phyloP scores from a whole-genome alignment of 2,113 vertebrate species.

The Harpagus bidentatus region DNA sequence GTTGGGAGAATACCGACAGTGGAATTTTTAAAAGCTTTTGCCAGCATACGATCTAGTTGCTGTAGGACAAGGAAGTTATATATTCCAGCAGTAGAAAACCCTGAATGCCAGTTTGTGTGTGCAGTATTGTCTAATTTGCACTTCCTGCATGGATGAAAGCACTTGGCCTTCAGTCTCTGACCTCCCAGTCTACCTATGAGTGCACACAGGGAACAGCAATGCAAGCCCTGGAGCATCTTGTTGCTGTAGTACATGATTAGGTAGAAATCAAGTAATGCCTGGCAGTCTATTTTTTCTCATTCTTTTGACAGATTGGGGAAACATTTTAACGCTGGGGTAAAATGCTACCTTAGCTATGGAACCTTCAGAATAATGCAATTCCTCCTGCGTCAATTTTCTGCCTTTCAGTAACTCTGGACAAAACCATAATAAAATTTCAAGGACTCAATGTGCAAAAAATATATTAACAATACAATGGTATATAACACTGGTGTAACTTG shows the following conservation, averaged over 20 bases:
- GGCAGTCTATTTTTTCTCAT: not conserved
- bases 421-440: conserved; percentile 17
- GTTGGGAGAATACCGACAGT: not conserved
- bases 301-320: conserved; percentile 30
- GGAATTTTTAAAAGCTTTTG: conserved; percentile 30
- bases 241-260: conserved; percentile 1
- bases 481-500: not conserved
- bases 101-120: not conserved
- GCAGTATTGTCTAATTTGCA: conserved; percentile 1
- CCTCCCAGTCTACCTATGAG: not conserved
- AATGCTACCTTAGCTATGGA: not conserved
- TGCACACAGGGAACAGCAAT: not conserved
- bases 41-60: conserved; percentile 2
- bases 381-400: not conserved
- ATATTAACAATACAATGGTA: not conserved
- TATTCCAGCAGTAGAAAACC: not conserved
- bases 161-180: conserved; percentile 8
- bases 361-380: conserved; percentile 27
- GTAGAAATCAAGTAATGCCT: conserved; percentile 27
- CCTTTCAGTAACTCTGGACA: not conserved
- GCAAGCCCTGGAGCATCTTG: not conserved
- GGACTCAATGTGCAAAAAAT: not conserved
- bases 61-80: not conserved
- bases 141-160: conserved; percentile 9
- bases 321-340: not conserved